These are phyloP conservation scores for Phaedon cochleariae DNA, from an alignment of 2,888 invertebrate genomes.

Conservation along the genomic window DNA sequence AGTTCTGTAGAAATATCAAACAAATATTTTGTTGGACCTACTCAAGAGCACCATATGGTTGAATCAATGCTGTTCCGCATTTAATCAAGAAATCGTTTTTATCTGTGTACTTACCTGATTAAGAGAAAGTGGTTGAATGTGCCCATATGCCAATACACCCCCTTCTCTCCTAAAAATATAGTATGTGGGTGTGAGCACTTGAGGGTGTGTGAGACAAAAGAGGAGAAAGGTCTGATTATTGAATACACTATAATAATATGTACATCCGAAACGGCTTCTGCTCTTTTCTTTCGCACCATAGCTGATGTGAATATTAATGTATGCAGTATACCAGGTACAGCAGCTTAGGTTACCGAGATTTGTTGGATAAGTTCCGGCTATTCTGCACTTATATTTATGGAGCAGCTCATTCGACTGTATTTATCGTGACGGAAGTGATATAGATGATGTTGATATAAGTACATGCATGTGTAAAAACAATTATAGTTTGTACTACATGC, in stretches of 20 bases:
- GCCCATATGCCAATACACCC: too few relatives aligned
- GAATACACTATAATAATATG: not conserved
- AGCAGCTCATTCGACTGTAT: slow-evolving; percentile 46
- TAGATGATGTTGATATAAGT: slow-evolving; percentile 52
- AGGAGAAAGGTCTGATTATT: not conserved
- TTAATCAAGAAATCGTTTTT: too few relatives aligned
- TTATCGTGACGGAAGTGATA: slow-evolving; percentile 54
- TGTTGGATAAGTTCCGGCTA: slow-evolving; percentile 32
- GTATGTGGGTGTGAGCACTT: too few relatives aligned
- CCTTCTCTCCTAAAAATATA: too few relatives aligned
- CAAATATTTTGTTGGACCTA: too few relatives aligned
- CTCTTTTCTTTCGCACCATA: not conserved
- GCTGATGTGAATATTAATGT: not conserved
- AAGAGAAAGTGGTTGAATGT: too few relatives aligned
- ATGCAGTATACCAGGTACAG: slow-evolving; percentile 5
- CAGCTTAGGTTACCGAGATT: slow-evolving; percentile 15
- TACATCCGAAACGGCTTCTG: not conserved
- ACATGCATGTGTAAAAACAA: slow-evolving; percentile 56
- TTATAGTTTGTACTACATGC: slow-evolving; percentile 50
- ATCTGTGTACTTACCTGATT: too few relatives aligned
- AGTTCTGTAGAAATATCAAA: too few relatives aligned
- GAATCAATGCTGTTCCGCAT: too few relatives aligned
- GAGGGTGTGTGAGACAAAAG: not conserved
- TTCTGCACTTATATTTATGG: slow-evolving; percentile 42
- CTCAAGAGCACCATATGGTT: too few relatives aligned